phyloP scores from a whole-genome alignment of 2,113 vertebrate species.

The Cyphomyrus plagiostoma region DNA sequence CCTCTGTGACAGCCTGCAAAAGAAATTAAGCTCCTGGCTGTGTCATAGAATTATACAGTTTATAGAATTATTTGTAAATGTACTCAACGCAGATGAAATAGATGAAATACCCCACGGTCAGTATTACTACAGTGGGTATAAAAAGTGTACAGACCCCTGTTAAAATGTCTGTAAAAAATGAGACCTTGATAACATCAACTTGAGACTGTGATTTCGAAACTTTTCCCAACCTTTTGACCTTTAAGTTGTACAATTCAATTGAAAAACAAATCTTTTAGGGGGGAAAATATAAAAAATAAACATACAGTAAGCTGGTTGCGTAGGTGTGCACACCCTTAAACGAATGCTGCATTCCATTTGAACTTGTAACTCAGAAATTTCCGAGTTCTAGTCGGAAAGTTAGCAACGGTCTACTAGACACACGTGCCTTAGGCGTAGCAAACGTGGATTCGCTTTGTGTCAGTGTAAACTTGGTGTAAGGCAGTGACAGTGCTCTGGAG shows the following conservation, averaged over 20 bases:
- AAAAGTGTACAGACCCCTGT: no score
- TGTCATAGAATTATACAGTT: background rate
- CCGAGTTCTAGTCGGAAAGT: background rate
- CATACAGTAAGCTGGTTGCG: no score
- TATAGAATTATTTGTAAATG: background rate
- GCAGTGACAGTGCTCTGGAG: background rate
- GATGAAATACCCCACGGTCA: background rate
- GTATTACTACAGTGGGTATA: background rate
- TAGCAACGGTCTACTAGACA: background rate
- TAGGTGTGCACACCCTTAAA: no score
- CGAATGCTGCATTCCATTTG: no score
- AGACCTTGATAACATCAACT: no score
- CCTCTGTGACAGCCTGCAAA: background rate
- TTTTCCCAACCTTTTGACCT: no score
- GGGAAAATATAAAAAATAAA: no score
- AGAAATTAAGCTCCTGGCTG: background rate
- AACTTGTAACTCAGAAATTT: no score
- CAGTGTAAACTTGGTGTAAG: background rate
- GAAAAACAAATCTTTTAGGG: no score
- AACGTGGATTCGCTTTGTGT: background rate
- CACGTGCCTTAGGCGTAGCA: background rate
- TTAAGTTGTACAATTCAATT: no score
- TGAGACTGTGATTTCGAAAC: no score
- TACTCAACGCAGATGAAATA: background rate
- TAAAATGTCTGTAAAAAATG: no score